Conservation (phyloP, 2,113 vertebrate genomes). For the Melanerpes aurifrons region DNA sequence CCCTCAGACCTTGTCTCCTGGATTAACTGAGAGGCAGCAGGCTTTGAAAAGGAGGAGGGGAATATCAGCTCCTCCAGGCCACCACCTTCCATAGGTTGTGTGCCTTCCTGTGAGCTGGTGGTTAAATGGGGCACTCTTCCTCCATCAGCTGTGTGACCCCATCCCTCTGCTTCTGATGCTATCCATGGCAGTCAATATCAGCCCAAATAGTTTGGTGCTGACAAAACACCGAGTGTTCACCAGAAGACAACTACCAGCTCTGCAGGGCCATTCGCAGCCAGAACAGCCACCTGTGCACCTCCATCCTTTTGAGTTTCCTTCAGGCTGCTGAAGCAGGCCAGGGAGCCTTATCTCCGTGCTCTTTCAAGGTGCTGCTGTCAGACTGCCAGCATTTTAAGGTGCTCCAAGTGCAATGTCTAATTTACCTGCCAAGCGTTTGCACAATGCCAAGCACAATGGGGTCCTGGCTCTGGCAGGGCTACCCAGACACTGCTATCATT, state of each 20-base stretch:
- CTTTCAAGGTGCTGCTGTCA: background rate
- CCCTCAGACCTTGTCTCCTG: background rate
- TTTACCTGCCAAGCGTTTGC: slow-evolving; percentile 37
- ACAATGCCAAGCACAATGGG: background rate
- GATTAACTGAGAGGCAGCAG: background rate
- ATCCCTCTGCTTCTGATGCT: background rate
- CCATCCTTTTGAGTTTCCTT: background rate
- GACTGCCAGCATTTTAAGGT: background rate
- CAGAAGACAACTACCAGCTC: slow-evolving; percentile 9
- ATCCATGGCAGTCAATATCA: slow-evolving; percentile 22
- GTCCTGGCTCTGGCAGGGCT: slow-evolving; percentile 25
- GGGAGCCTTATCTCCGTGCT: background rate
- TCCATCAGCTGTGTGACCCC: background rate
- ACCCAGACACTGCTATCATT: slow-evolving; percentile 43
- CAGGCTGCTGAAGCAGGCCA: background rate
- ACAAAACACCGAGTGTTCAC: slow-evolving; percentile 1
- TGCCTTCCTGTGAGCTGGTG: background rate
- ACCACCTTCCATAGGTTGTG: background rate
- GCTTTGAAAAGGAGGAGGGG: background rate
- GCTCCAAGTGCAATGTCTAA: background rate
- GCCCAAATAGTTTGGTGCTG: background rate
- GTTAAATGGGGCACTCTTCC: background rate
- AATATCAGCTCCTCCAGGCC: background rate
- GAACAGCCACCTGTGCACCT: accelerated
- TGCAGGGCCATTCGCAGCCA: background rate